Evolutionary conservation across 2,797 vertebrate genomes (phyloP).

Genomic region (Hydrolagus colliei): DNA sequence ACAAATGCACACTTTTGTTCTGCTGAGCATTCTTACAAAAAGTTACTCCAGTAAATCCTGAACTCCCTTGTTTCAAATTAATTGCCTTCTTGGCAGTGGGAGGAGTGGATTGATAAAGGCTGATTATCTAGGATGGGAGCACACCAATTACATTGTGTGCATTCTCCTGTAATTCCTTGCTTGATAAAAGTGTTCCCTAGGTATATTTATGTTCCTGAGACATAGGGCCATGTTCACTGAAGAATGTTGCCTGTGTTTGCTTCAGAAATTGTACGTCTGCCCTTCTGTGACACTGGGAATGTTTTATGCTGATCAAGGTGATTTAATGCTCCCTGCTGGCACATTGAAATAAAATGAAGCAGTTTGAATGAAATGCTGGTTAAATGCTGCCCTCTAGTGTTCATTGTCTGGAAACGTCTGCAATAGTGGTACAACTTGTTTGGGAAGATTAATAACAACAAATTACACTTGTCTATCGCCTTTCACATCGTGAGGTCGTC

Average conservation of each 20-base stretch:
- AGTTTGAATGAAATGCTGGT: not conserved
- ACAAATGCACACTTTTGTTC: not conserved
- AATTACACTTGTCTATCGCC: conserved; percentile 38
- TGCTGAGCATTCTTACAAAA: not conserved
- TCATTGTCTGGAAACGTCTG: not conserved
- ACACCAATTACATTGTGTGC: not conserved
- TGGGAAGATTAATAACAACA: not conserved
- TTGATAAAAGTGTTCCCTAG: conserved; percentile 16
- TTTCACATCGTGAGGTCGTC: no score
- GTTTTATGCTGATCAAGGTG: not conserved
- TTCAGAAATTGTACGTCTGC: not conserved
- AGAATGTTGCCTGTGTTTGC: not conserved
- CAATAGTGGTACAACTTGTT: not conserved
- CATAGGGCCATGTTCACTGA: not conserved
- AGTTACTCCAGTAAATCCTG: not conserved
- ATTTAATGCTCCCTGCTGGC: conserved; percentile 24
- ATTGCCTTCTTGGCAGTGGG: not conserved
- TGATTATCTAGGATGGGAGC: not conserved
- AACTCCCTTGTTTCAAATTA: not conserved
- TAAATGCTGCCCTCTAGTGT: conserved; percentile 4
- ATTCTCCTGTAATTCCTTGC: not conserved
- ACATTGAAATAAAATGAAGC: not conserved
- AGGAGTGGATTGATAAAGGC: not conserved
- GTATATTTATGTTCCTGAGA: not conserved
- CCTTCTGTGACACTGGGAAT: not conserved